Base-by-base conservation (phyloP, 2,113 vertebrate genomes). In the Lichenostomus cassidix region DNA sequence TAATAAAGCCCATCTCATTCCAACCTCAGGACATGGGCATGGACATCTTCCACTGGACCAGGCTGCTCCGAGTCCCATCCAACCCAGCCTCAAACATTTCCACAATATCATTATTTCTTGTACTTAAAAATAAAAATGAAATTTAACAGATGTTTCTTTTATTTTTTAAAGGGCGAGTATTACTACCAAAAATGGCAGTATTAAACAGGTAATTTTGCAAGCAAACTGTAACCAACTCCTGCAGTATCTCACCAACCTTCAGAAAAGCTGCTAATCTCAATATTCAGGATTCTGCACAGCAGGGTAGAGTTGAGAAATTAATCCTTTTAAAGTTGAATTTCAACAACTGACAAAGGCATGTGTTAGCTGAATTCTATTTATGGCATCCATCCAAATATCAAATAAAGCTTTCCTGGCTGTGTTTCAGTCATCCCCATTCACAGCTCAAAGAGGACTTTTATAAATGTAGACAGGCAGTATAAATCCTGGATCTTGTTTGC, bases 291-390 rank as follows among this genome's bases (percentile, higher is more conserved):
- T 76, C 80, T 89, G 92, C 88, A 89, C 74, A 91, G 91, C 76
- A 53, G 88, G 80, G 25, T n/a, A 94, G 76, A 35, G 67, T 49
- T 94, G 80, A 95, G 89, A 95, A 95, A 96, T 96, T 96, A 96
- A 97, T 95, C 92, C 91, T 93, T 97, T 96, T 94, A 95, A 96
- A 96, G 92, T 94, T 93, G 91, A 95, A 96, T 95, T 96, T 97
- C 90, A 93, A 87, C 93, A 95, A 96, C 78, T 75, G 93, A 96
- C 96, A 97, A 95, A 95, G 75, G 92, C 95, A 95, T 95, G 92
- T 95, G 95, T 92, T 94, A 93, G 94, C 79, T 44, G 77, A 90
- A 83, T 73, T 95, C 92, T 92, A 92, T 94, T 90, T 84, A 62
- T 95, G 97, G 94, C 96, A 37, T 21, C 25, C 59, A 74, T 92